Evolutionary conservation across 2,888 invertebrate species (phyloP).

Genomic region (Ophonus ardosiacus): DNA sequence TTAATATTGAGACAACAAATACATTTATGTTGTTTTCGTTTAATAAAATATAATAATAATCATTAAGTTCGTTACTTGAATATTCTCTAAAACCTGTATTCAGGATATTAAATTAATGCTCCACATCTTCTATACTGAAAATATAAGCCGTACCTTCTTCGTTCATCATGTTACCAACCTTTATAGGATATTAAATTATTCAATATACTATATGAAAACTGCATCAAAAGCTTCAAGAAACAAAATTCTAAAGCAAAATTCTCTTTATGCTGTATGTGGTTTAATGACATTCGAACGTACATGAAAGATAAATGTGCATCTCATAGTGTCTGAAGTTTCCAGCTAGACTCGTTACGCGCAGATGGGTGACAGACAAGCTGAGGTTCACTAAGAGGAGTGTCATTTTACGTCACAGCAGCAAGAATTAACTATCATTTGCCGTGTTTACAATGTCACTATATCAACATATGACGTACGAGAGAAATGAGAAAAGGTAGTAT

Average conservation of each 20-base stretch:
- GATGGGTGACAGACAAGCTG: not conserved
- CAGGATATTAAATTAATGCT: too few relatives aligned
- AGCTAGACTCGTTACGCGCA: not conserved
- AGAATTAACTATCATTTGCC: not conserved
- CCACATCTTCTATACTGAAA: too few relatives aligned
- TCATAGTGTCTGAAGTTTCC: not conserved
- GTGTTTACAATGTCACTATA: not conserved
- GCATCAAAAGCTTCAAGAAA: not conserved
- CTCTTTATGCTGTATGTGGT: not conserved
- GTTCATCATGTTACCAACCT: too few relatives aligned
- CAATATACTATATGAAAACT: not conserved
- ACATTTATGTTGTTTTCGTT: too few relatives aligned
- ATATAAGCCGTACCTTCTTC: too few relatives aligned
- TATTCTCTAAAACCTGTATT: too few relatives aligned
- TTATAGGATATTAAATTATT: not conserved
- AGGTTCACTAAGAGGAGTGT: not conserved
- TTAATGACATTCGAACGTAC: constrained; percentile 7
- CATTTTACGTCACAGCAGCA: not conserved
- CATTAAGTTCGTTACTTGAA: too few relatives aligned
- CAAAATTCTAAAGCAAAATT: not conserved
- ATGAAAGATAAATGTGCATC: constrained; percentile 23
- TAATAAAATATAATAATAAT: too few relatives aligned
- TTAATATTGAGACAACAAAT: too few relatives aligned
- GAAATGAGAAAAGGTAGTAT: not conserved
- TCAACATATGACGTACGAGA: not conserved